These are phyloP conservation scores for Silurus aristotelis DNA, from an alignment of 2,797 vertebrate genomes.

Conservation along the genomic window DNA sequence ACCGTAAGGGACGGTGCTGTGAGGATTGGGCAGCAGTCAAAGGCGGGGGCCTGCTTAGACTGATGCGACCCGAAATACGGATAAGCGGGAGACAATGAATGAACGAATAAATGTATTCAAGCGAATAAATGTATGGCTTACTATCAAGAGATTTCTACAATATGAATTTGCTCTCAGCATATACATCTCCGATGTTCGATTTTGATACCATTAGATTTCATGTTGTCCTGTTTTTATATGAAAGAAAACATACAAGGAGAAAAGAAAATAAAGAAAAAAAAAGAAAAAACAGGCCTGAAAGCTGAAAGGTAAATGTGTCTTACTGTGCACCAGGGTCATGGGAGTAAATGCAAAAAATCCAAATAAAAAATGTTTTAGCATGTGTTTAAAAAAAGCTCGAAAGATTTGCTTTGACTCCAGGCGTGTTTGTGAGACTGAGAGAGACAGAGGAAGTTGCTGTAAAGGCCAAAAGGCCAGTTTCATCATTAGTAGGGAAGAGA, in stretches of 20 bases:
- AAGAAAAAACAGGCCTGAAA: background rate
- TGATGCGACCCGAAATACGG: too few relatives aligned
- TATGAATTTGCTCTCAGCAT: background rate
- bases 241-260: background rate
- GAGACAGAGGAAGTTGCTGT: slow-evolving; percentile 27
- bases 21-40: too few relatives aligned
- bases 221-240: background rate
- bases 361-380: background rate
- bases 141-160: too few relatives aligned
- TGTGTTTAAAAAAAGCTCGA: background rate
- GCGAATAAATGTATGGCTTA: too few relatives aligned
- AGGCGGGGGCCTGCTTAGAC: too few relatives aligned
- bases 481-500: background rate
- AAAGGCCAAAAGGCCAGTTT: slow-evolving; percentile 13
- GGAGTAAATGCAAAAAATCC: background rate
- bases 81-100: too few relatives aligned
- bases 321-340: background rate
- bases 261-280: background rate
- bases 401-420: background rate
- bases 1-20: too few relatives aligned
- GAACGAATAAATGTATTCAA: too few relatives aligned
- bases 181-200: background rate
- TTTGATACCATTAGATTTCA: background rate
- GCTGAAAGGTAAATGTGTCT: background rate
- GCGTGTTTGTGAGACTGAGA: background rate